Base-by-base conservation (phyloP, 2,113 vertebrate genomes). In the Tylochromis polylepis region DNA sequence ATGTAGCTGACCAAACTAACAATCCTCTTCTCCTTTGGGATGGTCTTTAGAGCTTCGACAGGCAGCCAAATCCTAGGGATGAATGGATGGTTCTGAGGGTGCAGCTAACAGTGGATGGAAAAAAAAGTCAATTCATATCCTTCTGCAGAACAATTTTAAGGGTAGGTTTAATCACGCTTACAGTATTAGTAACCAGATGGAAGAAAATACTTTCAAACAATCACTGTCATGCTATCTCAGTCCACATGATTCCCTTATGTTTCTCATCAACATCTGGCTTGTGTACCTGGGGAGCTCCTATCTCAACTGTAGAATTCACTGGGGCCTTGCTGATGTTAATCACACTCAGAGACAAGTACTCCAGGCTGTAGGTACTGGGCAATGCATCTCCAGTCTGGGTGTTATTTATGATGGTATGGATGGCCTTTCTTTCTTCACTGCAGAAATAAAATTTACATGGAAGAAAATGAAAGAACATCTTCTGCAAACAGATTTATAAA, bases 1-100 rank as follows among this genome's bases (percentile, higher is more conserved):
- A 31, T n/a, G 78, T 95, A 96, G 65, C 59, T 86, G 59, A 93
- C 92, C 56, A 96, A 49, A 31, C 77, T 91, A 51, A 95, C 15
- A 10, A 58, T 60, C 56, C 59, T 82, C 5, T 82, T 1, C 3
- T 46, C 58, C 29, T 56, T 11, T 70, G 53, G 8, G 53, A 90
- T 85, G 18, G 7, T 8, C 1, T 2, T 5, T 51, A 95, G 84
- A 11, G 53, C 59, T 5, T 89, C 1, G 8, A n/a, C 15, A 8
- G 95, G 96, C 9, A 96, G 82, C 85, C 58, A 79, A 22, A 56
- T 41, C 11, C 90, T 36, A 24, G 92, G 90, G 36, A 89, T 14
- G 10, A 5, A 80, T 3, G 80, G 43, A 1, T 2, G 0, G 3
- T 84, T 79, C 34, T 84, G 2, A 70, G 53, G 15, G 58, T 53